These are phyloP conservation scores for Amiota minor DNA, from an alignment of 2,888 invertebrate species.

Conservation along the genomic window DNA sequence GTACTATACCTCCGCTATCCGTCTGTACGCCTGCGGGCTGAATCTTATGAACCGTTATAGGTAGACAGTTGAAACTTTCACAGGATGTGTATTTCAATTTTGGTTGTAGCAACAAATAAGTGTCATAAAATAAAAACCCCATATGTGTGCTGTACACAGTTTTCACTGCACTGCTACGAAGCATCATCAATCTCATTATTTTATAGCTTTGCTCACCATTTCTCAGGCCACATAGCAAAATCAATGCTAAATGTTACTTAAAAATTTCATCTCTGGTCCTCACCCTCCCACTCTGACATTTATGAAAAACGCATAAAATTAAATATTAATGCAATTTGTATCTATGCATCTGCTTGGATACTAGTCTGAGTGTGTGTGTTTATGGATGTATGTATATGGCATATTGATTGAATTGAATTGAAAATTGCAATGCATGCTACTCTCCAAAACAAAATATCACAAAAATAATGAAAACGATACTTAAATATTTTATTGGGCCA, in stretches of 20 bases:
- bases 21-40: too few relatives aligned
- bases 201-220: not conserved
- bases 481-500: constrained; percentile 46
- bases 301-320: constrained; percentile 20
- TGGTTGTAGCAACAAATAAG: too few relatives aligned
- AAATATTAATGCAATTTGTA: constrained; percentile 27
- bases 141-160: too few relatives aligned
- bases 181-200: not conserved
- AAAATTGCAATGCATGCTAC: constrained; percentile 7
- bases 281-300: not conserved
- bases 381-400: not conserved
- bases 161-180: too few relatives aligned
- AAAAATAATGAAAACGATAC: constrained; percentile 46
- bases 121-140: too few relatives aligned
- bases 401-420: constrained; percentile 23
- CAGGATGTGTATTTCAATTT: too few relatives aligned
- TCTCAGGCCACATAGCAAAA: too few relatives aligned
- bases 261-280: too few relatives aligned
- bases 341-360: not conserved
- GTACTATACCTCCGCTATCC: too few relatives aligned
- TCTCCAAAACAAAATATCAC: not conserved
- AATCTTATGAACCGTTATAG: too few relatives aligned
- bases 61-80: too few relatives aligned
- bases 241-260: too few relatives aligned
- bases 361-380: not conserved